These are phyloP conservation scores for Corella eumyota DNA, from an alignment of 23 tunicate species.

Conservation along the genomic window DNA sequence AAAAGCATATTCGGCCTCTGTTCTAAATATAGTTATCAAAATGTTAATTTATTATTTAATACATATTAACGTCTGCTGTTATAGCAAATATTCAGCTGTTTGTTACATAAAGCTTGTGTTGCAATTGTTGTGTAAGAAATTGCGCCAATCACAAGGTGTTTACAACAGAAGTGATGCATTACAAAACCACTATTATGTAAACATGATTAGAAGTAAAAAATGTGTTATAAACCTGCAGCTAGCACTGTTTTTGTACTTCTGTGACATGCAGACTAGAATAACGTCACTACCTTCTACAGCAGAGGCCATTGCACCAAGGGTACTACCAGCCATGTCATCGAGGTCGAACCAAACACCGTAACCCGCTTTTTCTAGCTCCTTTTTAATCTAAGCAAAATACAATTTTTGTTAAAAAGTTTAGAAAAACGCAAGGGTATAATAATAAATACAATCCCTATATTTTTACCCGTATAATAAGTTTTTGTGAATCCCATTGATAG, in stretches of 20 bases:
- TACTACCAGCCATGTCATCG: conserved; percentile 69
- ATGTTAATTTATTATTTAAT: too few species aligned
- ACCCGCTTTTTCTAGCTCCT: conserved; percentile 11
- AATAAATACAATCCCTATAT: too few species aligned
- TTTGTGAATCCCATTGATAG: conserved; percentile 73
- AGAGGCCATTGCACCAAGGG: conserved; percentile 52
- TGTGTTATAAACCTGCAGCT: conserved; percentile 27
- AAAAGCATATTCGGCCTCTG: conserved; percentile 75
- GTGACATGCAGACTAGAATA: conserved; percentile 41
- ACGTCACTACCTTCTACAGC: conserved; percentile 61
- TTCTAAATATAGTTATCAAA: too few species aligned
- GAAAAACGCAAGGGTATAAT: too few species aligned
- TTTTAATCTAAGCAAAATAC: conserved; percentile 25
- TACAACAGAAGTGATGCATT: too few species aligned
- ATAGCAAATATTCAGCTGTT: too few species aligned
- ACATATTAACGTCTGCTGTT: too few species aligned
- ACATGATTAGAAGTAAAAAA: too few species aligned
- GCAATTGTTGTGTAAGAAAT: too few species aligned
- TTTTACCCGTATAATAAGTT: conserved; percentile 31
- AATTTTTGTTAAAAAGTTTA: not conserved
- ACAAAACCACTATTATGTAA: too few species aligned
- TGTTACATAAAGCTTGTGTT: too few species aligned
- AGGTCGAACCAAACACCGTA: conserved; percentile 59
- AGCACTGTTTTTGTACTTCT: conserved; percentile 57
- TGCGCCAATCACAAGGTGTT: too few species aligned